Conservation (phyloP, 2,797 vertebrate genomes). For the Pipistrellus pipistrellus region DNA sequence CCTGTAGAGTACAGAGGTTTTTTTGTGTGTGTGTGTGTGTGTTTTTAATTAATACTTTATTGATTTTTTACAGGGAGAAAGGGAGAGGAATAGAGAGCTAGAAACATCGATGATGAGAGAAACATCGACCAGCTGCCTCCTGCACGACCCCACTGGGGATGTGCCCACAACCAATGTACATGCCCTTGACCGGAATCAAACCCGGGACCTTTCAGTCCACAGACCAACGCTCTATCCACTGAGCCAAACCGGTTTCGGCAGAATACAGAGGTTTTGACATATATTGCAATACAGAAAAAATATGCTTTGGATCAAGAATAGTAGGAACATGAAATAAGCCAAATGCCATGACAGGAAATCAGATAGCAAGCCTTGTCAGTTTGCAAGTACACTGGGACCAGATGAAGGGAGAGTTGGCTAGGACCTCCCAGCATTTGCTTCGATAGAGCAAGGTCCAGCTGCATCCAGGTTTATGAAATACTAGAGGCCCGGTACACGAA, state of each 20-base stretch:
- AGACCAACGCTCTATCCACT: no score
- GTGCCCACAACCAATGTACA: no score
- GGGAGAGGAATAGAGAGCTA: no score
- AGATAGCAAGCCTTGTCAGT: background rate
- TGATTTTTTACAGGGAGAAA: no score
- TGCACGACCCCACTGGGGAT: no score
- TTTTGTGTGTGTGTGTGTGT: no score
- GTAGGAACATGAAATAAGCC: background rate
- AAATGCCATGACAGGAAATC: background rate
- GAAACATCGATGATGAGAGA: no score
- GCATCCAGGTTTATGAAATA: background rate
- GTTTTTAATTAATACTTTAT: no score
- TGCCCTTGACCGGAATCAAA: no score
- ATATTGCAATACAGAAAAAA: background rate
- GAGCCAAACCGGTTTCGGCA: background rate
- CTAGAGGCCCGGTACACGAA: no score
- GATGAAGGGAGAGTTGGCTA: background rate
- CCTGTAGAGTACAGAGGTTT: background rate
- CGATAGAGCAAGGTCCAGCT: background rate
- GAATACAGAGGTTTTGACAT: background rate
- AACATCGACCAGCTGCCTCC: no score
- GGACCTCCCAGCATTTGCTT: background rate
- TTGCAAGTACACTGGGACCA: background rate
- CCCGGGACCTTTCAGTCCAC: no score
- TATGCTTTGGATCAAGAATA: slow-evolving; percentile 7